Evolutionary conservation across 1,140 invertebrate species (phyloP).

Genomic region (Drosophila mauritiana): DNA sequence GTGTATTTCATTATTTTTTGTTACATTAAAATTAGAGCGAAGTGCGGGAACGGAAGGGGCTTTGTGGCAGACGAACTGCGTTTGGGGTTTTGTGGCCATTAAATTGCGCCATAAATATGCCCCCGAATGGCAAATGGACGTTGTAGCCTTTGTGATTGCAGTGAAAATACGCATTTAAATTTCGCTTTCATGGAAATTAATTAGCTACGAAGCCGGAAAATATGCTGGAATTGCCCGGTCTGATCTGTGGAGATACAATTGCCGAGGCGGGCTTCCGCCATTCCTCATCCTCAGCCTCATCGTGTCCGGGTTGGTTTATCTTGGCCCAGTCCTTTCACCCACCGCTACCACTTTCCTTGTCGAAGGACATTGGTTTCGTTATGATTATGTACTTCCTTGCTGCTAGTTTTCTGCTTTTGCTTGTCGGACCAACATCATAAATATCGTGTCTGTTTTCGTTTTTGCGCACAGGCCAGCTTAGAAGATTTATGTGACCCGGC

Average conservation of each 20-base stretch:
- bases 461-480: slow-evolving; percentile 51
- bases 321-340: slow-evolving; percentile 16
- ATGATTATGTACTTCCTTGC: slow-evolving; percentile 55
- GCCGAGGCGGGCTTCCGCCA: slow-evolving; percentile 7
- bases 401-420: slow-evolving; percentile 22
- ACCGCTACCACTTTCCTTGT: slow-evolving; percentile 14
- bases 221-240: slow-evolving; percentile 28
- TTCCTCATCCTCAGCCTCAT: slow-evolving; percentile 41
- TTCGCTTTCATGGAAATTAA: slow-evolving; percentile 34
- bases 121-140: slow-evolving; percentile 46
- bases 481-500: slow-evolving; percentile 61
- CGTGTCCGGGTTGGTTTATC: slow-evolving; percentile 24
- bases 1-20: slow-evolving; percentile 47
- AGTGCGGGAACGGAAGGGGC: background rate
- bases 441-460: slow-evolving; percentile 64
- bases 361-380: slow-evolving; percentile 64
- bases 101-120: slow-evolving; percentile 48
- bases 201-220: slow-evolving; percentile 44
- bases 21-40: slow-evolving; percentile 48
- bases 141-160: slow-evolving; percentile 48
- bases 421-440: slow-evolving; percentile 63
- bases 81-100: slow-evolving; percentile 43
- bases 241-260: slow-evolving; percentile 36
- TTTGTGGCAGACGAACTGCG: slow-evolving; percentile 13
- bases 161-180: slow-evolving; percentile 50